Evolutionary conservation across 2,888 invertebrate species (phyloP).

Genomic region (Fragum whitleyi): DNA sequence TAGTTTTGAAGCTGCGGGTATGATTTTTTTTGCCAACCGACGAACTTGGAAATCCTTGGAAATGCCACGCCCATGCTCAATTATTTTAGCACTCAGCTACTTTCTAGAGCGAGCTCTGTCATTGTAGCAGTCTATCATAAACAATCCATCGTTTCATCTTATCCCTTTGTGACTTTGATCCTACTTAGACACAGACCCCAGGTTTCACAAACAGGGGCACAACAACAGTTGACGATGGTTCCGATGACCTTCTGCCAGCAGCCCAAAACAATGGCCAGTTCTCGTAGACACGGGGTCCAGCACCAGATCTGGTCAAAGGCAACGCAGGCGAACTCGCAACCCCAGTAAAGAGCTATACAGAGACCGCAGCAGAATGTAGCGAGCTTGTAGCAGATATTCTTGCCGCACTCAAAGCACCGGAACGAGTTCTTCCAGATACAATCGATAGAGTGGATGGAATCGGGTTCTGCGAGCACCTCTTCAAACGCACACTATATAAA

Average conservation of each 20-base stretch:
- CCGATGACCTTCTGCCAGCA: conserved; percentile 84
- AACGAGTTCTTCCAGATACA: conserved; percentile 90
- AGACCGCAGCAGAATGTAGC: conserved; percentile 90
- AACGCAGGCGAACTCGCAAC: conserved; percentile 85
- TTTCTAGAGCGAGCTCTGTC: too few relatives aligned
- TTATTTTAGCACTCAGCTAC: too few relatives aligned
- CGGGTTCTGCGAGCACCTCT: conserved; percentile 78
- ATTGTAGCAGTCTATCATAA: too few relatives aligned
- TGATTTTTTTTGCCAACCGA: too few relatives aligned
- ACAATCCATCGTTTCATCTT: neutral
- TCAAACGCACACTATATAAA: conserved; percentile 72
- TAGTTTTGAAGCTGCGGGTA: too few relatives aligned
- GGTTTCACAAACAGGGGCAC: conserved; percentile 89
- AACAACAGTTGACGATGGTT: conserved; percentile 85
- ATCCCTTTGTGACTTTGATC: conserved; percentile 29
- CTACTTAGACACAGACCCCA: conserved; percentile 56
- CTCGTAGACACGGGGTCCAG: conserved; percentile 88
- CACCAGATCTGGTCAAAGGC: conserved; percentile 90
- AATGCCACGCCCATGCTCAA: too few relatives aligned
- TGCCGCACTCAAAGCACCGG: conserved; percentile 88
- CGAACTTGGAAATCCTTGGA: too few relatives aligned
- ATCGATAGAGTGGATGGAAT: conserved; percentile 86
- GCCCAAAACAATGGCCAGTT: conserved; percentile 87
- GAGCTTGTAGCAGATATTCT: conserved; percentile 90
- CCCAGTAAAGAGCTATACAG: conserved; percentile 88